phyloP scores from a whole-genome alignment of 2,797 vertebrate species.

The Neopelma chrysocephalum region DNA sequence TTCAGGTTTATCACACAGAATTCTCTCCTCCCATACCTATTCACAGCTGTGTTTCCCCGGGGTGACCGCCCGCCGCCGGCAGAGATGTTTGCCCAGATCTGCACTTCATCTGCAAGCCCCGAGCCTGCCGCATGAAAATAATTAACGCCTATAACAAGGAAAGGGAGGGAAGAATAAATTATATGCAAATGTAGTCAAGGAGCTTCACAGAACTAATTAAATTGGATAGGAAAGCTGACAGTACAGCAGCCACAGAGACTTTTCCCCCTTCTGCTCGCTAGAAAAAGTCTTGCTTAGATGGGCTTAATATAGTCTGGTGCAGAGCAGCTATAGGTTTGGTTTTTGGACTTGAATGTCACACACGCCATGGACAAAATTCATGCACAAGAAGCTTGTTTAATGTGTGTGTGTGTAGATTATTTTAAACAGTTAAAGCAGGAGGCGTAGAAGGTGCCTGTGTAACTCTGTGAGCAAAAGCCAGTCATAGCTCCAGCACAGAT shows the following conservation, averaged over 20 bases:
- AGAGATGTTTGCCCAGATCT: neutral
- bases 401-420: neutral
- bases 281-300: neutral
- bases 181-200: constrained; percentile 40
- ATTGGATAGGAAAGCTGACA: constrained; percentile 43
- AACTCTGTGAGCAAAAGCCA: neutral
- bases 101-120: neutral
- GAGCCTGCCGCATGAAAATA: neutral
- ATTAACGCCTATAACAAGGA: constrained; percentile 46
- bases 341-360: neutral
- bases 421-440: neutral
- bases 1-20: neutral
- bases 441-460: neutral
- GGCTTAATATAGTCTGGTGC: neutral
- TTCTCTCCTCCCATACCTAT: neutral
- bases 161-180: constrained; percentile 51
- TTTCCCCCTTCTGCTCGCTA: neutral
- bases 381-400: neutral
- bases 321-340: neutral
- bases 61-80: neutral
- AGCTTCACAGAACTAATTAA: constrained; percentile 60
- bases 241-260: neutral
- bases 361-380: neutral
- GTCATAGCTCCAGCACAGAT: neutral
- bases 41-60: fast-evolving